Evolutionary conservation across 2,113 vertebrate genomes (phyloP), one percentile per base, ranked within the genome.

Genomic region (Cacatua alba): DNA sequence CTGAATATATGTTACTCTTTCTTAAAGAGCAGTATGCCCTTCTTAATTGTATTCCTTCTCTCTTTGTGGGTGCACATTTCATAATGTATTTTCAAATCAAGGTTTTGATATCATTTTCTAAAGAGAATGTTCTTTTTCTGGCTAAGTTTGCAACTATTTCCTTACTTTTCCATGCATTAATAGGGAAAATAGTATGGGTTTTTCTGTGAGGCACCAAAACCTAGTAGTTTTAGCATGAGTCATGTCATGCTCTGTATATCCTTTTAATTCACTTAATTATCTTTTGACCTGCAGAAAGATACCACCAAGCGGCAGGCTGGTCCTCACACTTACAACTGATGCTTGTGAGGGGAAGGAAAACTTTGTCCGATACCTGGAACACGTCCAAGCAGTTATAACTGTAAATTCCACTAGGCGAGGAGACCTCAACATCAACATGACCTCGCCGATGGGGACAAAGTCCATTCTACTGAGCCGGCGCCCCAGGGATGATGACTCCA

Each of bases 371-470:
- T 99, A 99, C 96, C 99, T 99, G 6, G 99, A 99, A 94, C 99
- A 99, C 0, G 99, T 99, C 3, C 99, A 99, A 97, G 99, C 99
- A 0, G 99, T 99, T 39, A 97, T 99, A 95, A 99, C 99, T 0
- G 99, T 99, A 93, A 99, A 99, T 9, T 97, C 98, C 24, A 99
- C 98, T 10, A 98, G 99, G 67, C 98, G 99, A 14, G 99, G 99
- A 14, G 99, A 99, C 96, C 98, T 99, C 91, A 99, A 98, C 97
- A 98, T 99, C 98, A 99, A 99, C 98, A 99, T 99, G 99, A 99
- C 99, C 29, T 99, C 99, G 0, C 99, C 99, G 1, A 99, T 99
- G 99, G 99, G 99, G 85, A 99, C 99, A 23, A 99, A 99, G 96
- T 99, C 99, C 95, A 99, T 99, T 88, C 96, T 99, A 91, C 98